These are phyloP conservation scores for Cercopithecus mona DNA, from an alignment of 2,113 vertebrate genomes.

Conservation along the genomic window DNA sequence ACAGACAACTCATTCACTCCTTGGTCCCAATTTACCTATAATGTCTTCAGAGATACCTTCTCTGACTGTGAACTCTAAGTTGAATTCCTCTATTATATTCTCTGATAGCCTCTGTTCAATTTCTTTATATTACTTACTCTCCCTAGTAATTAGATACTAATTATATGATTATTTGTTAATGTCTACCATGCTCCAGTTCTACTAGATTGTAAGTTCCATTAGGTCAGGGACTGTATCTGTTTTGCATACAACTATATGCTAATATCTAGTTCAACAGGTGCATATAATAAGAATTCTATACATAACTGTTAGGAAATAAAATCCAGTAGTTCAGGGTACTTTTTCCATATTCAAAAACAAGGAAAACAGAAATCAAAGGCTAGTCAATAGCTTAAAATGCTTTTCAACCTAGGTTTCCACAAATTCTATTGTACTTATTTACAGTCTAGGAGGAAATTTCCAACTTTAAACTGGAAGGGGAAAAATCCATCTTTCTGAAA, in stretches of 20 bases:
- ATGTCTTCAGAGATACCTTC: background rate
- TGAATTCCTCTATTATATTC: background rate
- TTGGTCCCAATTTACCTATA: background rate
- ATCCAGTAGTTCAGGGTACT: background rate
- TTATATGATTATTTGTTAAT: background rate
- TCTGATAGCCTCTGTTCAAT: background rate
- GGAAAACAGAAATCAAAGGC: conserved; percentile 6
- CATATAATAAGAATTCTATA: background rate
- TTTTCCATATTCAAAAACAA: background rate
- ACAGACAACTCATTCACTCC: background rate
- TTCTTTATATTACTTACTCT: background rate
- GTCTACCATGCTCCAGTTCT: background rate
- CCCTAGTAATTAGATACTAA: background rate
- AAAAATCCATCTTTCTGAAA: background rate
- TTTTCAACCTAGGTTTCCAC: background rate
- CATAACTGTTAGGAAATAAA: background rate
- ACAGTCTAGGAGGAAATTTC: background rate
- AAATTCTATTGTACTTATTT: background rate
- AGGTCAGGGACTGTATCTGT: background rate
- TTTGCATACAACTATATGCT: background rate
- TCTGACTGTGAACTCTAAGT: background rate
- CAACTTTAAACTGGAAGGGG: background rate
- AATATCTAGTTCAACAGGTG: background rate
- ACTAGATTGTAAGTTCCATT: background rate
- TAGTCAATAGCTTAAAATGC: background rate